Evolutionary conservation across 2,797 vertebrate genomes (phyloP).

Genomic region (Vipera ursinii): DNA sequence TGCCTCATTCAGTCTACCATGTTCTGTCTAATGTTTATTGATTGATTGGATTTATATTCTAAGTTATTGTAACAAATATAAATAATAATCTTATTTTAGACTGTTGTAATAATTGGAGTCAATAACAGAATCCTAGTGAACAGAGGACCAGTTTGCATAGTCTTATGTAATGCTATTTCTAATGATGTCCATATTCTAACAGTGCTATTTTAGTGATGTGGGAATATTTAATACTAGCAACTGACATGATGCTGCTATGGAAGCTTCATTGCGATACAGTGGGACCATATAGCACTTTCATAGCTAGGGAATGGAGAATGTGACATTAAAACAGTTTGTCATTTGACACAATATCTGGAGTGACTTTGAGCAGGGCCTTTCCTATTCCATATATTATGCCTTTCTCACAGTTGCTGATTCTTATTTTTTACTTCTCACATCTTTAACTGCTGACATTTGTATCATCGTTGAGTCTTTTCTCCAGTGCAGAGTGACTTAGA

Average conservation of each 20-base stretch:
- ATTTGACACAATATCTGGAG: background rate
- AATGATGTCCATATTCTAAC: background rate
- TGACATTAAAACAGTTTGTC: background rate
- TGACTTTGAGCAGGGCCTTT: background rate
- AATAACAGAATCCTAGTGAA: background rate
- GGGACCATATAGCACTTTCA: background rate
- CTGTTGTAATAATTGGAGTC: background rate
- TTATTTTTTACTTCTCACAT: background rate
- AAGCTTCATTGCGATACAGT: background rate
- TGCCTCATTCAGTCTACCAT: background rate
- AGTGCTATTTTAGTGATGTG: background rate
- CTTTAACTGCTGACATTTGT: background rate
- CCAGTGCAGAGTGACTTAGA: background rate
- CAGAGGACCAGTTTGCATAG: background rate
- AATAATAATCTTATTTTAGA: background rate
- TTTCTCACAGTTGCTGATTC: background rate
- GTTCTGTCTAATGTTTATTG: background rate
- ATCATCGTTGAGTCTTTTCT: background rate
- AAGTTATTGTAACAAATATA: background rate
- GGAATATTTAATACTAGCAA: background rate
- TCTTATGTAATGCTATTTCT: background rate
- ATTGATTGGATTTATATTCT: background rate
- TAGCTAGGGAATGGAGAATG: background rate
- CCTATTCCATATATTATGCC: background rate
- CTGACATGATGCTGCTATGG: background rate